Evolutionary conservation across 2,888 invertebrate species (phyloP).

Genomic region (Limnephilus rhombicus): DNA sequence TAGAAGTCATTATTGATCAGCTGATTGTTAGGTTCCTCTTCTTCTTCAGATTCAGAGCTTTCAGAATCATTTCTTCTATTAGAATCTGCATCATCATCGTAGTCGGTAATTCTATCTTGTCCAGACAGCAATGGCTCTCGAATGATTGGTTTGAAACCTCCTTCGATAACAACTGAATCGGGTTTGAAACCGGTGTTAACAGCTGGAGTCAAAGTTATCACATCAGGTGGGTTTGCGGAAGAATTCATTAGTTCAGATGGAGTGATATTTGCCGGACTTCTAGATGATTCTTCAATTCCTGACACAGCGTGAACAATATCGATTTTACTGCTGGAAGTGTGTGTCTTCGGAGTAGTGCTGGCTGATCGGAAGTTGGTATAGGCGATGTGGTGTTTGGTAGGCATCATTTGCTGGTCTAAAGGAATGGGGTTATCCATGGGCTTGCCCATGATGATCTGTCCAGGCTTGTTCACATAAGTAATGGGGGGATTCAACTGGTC

Average conservation of each 20-base stretch:
- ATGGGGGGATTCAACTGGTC: conserved; percentile 71
- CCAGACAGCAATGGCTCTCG: conserved; percentile 76
- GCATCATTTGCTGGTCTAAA: conserved; percentile 77
- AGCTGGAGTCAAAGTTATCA: conserved; percentile 77
- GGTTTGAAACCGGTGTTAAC: conserved; percentile 89
- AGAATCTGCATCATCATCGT: conserved; percentile 72
- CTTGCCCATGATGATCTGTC: conserved; percentile 76
- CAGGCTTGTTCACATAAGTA: conserved; percentile 71
- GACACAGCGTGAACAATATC: conserved; percentile 62
- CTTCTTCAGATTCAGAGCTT: conserved; percentile 71
- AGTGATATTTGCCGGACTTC: conserved; percentile 69
- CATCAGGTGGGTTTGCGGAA: conserved; percentile 54
- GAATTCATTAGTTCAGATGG: conserved; percentile 74
- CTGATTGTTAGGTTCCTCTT: conserved; percentile 73
- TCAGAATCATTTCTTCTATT: conserved; percentile 76
- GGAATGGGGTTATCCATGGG: conserved; percentile 77
- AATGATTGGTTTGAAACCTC: conserved; percentile 90
- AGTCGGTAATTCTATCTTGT: conserved; percentile 76
- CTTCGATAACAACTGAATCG: conserved; percentile 88
- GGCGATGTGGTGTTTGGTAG: conserved; percentile 70
- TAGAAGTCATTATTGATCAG: conserved; percentile 72
- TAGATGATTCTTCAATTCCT: conserved; percentile 56
- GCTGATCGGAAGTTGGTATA: conserved; percentile 67
- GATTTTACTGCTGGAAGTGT: conserved; percentile 62
- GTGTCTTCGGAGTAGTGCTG: conserved; percentile 55